phyloP scores from a whole-genome alignment of 2,888 invertebrate species.

The Cosmopolites sordidus region DNA sequence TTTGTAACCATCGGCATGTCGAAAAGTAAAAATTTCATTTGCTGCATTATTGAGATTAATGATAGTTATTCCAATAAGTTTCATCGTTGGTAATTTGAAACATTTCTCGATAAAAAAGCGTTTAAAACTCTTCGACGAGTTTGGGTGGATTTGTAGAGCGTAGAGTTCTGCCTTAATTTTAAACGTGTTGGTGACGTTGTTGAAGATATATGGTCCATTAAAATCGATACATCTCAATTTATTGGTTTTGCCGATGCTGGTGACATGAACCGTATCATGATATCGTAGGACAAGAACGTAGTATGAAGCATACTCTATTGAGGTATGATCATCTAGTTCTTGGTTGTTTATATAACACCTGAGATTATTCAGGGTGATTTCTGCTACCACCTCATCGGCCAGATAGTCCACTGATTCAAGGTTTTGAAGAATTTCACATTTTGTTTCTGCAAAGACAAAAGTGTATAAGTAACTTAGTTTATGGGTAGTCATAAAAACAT shows the following conservation, averaged over 20 bases:
- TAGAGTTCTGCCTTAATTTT: conserved; percentile 10
- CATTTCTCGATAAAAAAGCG: no score
- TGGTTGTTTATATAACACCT: neutral
- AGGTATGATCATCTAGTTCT: neutral
- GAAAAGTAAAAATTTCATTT: conserved; percentile 7
- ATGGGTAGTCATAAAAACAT: no score
- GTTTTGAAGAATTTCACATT: no score
- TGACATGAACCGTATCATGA: conserved; percentile 5
- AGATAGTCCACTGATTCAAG: no score
- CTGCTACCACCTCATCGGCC: no score
- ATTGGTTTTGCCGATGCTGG: conserved; percentile 6
- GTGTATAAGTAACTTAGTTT: no score
- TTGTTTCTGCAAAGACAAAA: no score
- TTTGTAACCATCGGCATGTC: neutral
- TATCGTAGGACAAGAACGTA: conserved; percentile 10
- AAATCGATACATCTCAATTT: conserved; percentile 9
- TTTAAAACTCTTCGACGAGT: no score
- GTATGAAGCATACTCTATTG: neutral
- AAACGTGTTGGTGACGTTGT: conserved; percentile 7
- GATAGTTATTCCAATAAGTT: conserved; percentile 4
- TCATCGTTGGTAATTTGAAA: conserved; percentile 11
- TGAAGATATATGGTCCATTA: conserved; percentile 6
- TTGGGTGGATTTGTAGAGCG: no score
- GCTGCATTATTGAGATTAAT: conserved; percentile 5
- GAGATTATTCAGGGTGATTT: neutral